Conservation (phyloP, 2,113 vertebrate species). For the Ceyx melanurus region DNA sequence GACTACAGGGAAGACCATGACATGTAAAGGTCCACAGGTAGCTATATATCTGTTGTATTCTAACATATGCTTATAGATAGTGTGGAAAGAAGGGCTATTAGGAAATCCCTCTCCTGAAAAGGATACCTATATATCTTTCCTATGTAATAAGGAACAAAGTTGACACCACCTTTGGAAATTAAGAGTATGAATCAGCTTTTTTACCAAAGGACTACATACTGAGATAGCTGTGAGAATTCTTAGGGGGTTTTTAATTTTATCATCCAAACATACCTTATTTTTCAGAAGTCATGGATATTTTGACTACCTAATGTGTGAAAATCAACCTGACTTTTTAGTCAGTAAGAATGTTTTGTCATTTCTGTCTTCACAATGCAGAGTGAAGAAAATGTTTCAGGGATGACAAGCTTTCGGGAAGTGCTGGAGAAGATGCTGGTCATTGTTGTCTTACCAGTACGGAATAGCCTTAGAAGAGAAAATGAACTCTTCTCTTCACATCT, state of each 20-base stretch:
- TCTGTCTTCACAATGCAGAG: slow-evolving; percentile 74
- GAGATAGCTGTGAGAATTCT: not conserved
- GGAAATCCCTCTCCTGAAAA: not conserved
- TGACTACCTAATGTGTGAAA: not conserved
- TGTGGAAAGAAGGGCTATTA: not conserved
- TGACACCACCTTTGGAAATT: not conserved
- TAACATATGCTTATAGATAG: not conserved
- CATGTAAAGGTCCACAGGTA: not conserved
- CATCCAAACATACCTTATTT: not conserved
- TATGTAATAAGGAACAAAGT: not conserved
- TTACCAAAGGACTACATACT: not conserved
- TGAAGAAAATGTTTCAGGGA: slow-evolving; percentile 95
- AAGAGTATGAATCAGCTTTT: not conserved
- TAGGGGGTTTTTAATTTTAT: not conserved
- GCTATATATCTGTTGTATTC: not conserved
- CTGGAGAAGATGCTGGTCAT: slow-evolving; percentile 98
- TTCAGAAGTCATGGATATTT: not conserved
- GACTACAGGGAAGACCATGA: not conserved
- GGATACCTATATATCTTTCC: not conserved
- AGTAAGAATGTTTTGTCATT: not conserved
- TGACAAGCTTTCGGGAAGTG: slow-evolving; percentile 97
- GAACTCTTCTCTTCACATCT: slow-evolving; percentile 96
- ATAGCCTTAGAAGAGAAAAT: slow-evolving; percentile 91
- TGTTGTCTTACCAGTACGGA: slow-evolving; percentile 94
- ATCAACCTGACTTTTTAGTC: not conserved